Evolutionary conservation across 1,140 invertebrate species (phyloP).

Genomic region (Sitobion miscanthi): DNA sequence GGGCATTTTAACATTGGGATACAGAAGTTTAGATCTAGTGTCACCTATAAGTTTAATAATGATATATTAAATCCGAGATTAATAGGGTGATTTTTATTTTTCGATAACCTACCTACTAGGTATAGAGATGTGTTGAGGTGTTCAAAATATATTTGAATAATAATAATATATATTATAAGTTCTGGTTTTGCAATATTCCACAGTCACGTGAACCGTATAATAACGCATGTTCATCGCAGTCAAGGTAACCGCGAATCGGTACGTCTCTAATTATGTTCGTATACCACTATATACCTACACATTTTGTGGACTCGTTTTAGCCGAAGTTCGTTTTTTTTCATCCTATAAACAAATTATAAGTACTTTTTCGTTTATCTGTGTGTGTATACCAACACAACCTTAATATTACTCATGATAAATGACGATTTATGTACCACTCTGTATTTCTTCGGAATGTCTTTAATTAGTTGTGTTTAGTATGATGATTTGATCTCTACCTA

Average conservation of each 20-base stretch:
- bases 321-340: neutral
- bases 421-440: constrained; percentile 27
- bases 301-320: constrained; percentile 33
- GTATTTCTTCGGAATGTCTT: constrained; percentile 19
- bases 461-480: constrained; percentile 41
- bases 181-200: neutral
- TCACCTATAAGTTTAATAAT: neutral
- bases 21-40: neutral
- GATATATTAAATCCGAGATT: neutral
- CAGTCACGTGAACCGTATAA: constrained; percentile 7
- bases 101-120: neutral
- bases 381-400: neutral
- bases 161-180: neutral
- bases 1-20: neutral
- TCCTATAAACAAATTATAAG: neutral
- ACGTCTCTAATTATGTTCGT: constrained; percentile 24
- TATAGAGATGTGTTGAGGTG: neutral
- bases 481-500: constrained; percentile 34
- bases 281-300: neutral
- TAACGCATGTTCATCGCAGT: constrained; percentile 31
- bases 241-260: constrained; percentile 29
- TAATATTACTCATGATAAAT: constrained; percentile 26
- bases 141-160: neutral
- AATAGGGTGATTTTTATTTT: neutral
- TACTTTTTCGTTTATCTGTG: neutral